Conservation (phyloP, 2,888 invertebrate species). For the Antheraea assamensis region DNA sequence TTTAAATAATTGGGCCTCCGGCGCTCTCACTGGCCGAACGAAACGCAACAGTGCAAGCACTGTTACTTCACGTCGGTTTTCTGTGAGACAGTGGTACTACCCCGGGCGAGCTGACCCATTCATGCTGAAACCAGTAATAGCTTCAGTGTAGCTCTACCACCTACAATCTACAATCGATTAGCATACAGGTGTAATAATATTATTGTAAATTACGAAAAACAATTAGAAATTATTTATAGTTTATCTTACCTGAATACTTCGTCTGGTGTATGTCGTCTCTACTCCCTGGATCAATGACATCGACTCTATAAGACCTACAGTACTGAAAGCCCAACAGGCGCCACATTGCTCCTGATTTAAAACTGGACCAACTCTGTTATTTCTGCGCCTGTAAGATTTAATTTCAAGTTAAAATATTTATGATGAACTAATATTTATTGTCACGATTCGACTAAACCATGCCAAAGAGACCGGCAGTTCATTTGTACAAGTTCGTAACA, state of each 20-base stretch:
- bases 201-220: too few relatives aligned
- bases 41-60: too few relatives aligned
- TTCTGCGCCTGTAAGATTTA: slow-evolving; percentile 74
- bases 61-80: too few relatives aligned
- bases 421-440: not conserved
- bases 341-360: slow-evolving; percentile 86
- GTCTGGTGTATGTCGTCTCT: slow-evolving; percentile 30
- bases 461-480: too few relatives aligned
- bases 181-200: too few relatives aligned
- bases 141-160: too few relatives aligned
- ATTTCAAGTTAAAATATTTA: not conserved
- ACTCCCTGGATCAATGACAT: slow-evolving; percentile 82
- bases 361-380: slow-evolving; percentile 82
- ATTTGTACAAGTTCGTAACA: not conserved
- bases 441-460: not conserved
- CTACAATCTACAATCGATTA: too few relatives aligned
- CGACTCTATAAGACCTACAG: slow-evolving; percentile 86
- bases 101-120: too few relatives aligned
- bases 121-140: too few relatives aligned
- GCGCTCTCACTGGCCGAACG: too few relatives aligned
- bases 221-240: not conserved
- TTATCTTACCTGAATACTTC: slow-evolving; percentile 84
- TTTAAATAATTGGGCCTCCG: too few relatives aligned
- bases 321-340: slow-evolving; percentile 91
- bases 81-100: too few relatives aligned